These are phyloP conservation scores for Taurulus bubalis DNA, from an alignment of 2,113 vertebrate species.

Conservation along the genomic window DNA sequence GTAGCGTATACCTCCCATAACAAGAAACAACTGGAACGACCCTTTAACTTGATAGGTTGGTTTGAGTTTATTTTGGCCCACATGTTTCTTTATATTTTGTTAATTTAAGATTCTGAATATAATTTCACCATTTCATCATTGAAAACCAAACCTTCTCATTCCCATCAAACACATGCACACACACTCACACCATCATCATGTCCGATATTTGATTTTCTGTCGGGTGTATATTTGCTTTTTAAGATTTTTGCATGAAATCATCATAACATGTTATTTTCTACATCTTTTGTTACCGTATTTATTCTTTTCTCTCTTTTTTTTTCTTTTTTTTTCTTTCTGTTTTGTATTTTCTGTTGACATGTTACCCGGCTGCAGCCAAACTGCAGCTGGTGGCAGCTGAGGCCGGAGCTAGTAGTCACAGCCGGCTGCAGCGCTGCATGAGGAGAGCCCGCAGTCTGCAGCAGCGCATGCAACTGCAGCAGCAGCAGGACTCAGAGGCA, in stretches of 20 bases:
- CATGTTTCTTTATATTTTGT: conserved; percentile 22
- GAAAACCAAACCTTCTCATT: conserved; percentile 3
- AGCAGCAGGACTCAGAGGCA: conserved; percentile 49
- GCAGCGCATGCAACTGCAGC: conserved; percentile 70
- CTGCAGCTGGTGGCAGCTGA: conserved; percentile 53
- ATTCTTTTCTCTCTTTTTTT: conserved; percentile 27
- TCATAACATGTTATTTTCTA: conserved; percentile 54
- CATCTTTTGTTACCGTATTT: conserved; percentile 42
- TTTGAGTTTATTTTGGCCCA: neutral
- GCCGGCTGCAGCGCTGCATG: conserved; percentile 74
- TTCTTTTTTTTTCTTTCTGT: conserved; percentile 34
- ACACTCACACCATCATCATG: neutral
- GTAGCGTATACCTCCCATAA: too few relatives aligned
- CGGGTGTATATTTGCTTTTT: conserved; percentile 39
- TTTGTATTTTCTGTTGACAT: conserved; percentile 37
- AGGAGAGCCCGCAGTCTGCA: conserved; percentile 72
- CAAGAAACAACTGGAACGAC: too few relatives aligned
- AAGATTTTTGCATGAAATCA: conserved; percentile 60
- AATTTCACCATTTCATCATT: conserved; percentile 54
- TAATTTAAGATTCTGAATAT: conserved; percentile 32
- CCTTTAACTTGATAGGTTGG: too few relatives aligned
- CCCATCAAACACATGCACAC: neutral
- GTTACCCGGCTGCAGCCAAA: conserved; percentile 66
- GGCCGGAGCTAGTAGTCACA: conserved; percentile 60
- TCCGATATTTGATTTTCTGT: conserved; percentile 39